Percentiles rank a stretch among this genome's conserved stretches.
Evolutionary conservation across 2,797 vertebrate species (phyloP).

Genomic region (Chelidonichthys spinosus): DNA sequence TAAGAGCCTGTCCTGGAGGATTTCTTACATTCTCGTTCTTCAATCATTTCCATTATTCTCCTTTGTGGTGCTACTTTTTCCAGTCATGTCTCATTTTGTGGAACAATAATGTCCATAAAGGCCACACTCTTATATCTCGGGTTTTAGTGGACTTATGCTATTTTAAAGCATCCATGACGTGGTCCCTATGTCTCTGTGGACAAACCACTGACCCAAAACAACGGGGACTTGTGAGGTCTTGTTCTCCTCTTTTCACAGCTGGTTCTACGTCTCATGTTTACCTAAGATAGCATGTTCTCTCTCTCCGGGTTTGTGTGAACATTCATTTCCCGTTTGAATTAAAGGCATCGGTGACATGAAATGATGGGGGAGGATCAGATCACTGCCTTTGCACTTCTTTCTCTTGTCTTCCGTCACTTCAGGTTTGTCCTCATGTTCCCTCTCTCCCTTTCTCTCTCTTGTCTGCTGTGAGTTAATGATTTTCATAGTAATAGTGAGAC

Average conservation of each 20-base stretch:
- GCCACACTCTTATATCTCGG: not conserved
- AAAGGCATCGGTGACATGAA: not conserved
- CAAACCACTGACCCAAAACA: not conserved
- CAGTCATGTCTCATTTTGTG: too few species aligned
- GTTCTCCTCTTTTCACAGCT: slow-evolving; percentile 2
- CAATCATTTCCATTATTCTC: too few species aligned
- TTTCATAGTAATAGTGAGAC: slow-evolving; percentile 13
- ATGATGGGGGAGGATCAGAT: not conserved
- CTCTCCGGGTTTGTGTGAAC: slow-evolving; percentile 5
- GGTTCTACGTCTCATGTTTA: slow-evolving; percentile 14
- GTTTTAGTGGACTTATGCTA: not conserved
- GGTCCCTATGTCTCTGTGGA: not conserved
- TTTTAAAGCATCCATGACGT: too few species aligned
- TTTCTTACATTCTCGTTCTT: too few species aligned
- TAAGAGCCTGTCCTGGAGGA: too few species aligned
- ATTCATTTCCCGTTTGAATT: slow-evolving; percentile 50
- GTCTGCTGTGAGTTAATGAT: slow-evolving; percentile 18
- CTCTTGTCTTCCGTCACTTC: not conserved
- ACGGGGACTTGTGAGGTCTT: not conserved
- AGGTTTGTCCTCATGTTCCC: not conserved
- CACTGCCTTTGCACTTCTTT: slow-evolving; percentile 22
- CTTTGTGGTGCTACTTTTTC: too few species aligned
- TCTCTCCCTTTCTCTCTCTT: not conserved
- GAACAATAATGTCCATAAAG: not conserved
- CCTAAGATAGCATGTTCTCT: slow-evolving; percentile 31